These are phyloP conservation scores for Strix uralensis DNA, from an alignment of 2,113 vertebrate species.

Conservation along the genomic window DNA sequence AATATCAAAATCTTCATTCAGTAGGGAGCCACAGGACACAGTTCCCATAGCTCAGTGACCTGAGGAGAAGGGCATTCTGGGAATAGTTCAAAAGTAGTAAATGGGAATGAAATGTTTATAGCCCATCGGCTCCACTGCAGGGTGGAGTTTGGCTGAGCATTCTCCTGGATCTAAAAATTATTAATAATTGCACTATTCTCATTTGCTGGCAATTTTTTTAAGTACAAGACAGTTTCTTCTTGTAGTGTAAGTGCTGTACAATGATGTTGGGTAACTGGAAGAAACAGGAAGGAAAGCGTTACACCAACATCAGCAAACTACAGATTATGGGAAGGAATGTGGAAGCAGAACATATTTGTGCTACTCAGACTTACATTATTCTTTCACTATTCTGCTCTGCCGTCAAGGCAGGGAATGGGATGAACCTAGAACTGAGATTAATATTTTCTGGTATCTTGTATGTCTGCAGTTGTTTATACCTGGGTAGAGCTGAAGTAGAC, in stretches of 20 bases:
- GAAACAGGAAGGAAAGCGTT: slow-evolving; percentile 33
- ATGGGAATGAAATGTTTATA: not conserved
- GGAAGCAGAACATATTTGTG: not conserved
- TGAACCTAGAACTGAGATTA: not conserved
- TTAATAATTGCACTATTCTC: not conserved
- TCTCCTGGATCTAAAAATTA: not conserved
- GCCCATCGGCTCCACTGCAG: not conserved
- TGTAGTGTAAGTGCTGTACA: not conserved
- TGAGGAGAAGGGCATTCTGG: not conserved
- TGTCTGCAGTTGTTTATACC: not conserved
- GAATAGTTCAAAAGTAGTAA: not conserved
- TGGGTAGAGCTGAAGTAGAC: not conserved
- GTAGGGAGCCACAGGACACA: not conserved
- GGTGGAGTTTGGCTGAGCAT: not conserved
- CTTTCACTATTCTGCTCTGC: not conserved
- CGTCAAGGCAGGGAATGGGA: not conserved
- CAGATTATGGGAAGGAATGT: not conserved
- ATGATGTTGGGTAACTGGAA: not conserved
- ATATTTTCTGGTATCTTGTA: not conserved
- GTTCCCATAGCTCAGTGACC: not conserved
- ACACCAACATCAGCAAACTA: not conserved
- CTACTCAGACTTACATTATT: not conserved
- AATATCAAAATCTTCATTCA: not conserved
- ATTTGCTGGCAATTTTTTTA: not conserved
- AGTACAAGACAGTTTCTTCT: not conserved